These are phyloP conservation scores for Sinhomidia bicolor DNA, from an alignment of 2,888 invertebrate species.

Conservation along the genomic window DNA sequence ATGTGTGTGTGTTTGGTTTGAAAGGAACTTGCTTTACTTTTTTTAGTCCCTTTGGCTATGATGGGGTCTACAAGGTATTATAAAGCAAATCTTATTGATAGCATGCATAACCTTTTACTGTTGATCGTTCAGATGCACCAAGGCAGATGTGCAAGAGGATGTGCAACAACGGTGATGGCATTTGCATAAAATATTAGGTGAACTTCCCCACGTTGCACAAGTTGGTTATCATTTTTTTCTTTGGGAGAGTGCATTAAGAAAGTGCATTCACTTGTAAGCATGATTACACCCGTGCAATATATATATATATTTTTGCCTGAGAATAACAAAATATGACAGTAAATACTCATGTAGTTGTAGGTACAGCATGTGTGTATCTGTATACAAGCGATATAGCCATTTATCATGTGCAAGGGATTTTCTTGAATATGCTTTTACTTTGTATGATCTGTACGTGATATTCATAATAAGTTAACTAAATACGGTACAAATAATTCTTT, in stretches of 20 bases:
- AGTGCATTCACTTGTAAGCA: background rate
- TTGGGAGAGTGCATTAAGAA: background rate
- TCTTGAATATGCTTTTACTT: background rate
- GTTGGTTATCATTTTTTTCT: background rate
- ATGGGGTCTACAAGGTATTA: conserved; percentile 41
- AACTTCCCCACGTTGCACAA: background rate
- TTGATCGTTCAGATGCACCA: conserved; percentile 15
- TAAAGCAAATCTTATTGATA: conserved; percentile 61
- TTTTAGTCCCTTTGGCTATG: conserved; percentile 50
- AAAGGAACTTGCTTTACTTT: background rate
- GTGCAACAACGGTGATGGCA: conserved; percentile 1
- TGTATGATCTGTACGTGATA: background rate
- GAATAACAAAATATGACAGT: background rate
- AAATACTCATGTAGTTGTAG: background rate
- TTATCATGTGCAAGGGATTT: background rate
- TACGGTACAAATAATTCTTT: too few species aligned
- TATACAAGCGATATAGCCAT: too few species aligned
- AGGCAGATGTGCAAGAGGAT: background rate
- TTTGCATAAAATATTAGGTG: background rate
- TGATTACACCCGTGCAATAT: background rate
- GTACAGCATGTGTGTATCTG: too few species aligned
- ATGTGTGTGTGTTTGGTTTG: background rate
- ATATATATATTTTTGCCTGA: background rate
- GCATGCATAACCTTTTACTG: conserved; percentile 21
- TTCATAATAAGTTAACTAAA: background rate